Percentiles rank a stretch among this genome's conserved stretches.
phyloP scores from a whole-genome alignment of 2,888 invertebrate genomes.

The Drosophila hamatofila region DNA sequence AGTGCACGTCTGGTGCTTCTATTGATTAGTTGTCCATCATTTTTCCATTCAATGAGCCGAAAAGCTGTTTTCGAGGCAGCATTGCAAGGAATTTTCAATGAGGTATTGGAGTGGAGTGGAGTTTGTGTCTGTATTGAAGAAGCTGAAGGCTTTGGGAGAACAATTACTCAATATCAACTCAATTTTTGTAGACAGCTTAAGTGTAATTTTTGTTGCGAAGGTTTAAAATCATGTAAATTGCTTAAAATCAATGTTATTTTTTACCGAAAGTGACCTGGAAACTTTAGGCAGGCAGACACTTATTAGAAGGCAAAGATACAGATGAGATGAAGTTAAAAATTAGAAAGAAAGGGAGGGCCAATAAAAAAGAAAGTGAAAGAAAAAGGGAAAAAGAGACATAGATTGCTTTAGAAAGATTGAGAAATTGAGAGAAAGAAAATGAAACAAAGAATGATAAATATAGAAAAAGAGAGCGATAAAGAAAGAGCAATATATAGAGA shows the following conservation, averaged over 20 bases:
- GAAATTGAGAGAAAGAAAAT: too few relatives aligned
- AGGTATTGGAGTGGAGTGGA: neutral
- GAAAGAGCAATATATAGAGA: too few relatives aligned
- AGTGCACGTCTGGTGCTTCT: slow-evolving; percentile 18
- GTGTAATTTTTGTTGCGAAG: neutral
- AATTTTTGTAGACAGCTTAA: neutral
- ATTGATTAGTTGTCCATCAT: slow-evolving; percentile 83
- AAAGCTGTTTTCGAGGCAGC: neutral
- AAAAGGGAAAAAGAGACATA: too few relatives aligned
- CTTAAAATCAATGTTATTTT: neutral
- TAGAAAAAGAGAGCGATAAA: too few relatives aligned
- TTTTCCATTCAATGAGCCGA: slow-evolving; percentile 83
- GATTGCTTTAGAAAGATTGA: too few relatives aligned
- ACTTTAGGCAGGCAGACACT: neutral
- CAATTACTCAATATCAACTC: too few relatives aligned
- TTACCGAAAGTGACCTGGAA: neutral
- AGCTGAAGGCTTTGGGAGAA: too few relatives aligned
- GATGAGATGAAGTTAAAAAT: too few relatives aligned
- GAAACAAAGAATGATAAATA: too few relatives aligned
- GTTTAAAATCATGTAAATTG: neutral
- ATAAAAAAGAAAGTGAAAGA: too few relatives aligned
- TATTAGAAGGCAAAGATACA: neutral
- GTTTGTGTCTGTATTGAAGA: neutral
- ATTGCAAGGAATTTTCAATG: neutral
- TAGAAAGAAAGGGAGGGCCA: too few relatives aligned